Evolutionary conservation across 2,888 invertebrate species (phyloP), one percentile per base, ranked within the genome.

Genomic region (Leptinotarsa haldemani): DNA sequence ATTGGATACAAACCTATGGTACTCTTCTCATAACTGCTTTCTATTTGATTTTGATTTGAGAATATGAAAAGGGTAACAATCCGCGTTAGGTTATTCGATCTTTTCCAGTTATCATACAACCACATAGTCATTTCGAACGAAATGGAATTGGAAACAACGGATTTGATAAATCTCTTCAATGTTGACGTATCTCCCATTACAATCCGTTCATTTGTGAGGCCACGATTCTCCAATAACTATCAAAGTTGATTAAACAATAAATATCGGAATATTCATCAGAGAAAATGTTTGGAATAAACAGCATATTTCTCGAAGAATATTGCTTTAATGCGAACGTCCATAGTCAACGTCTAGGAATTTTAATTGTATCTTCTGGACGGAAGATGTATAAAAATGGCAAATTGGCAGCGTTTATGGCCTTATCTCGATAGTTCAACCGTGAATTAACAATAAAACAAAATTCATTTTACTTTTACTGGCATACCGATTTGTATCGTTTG

Each of bases 311-410:
- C 61, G 71, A 46, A 40, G 64, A 20, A 65, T 74, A 69, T 69
- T 20, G 66, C 71, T 16, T 46, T 65, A 72, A 63, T 63, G 16
- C 48, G 58, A 56, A 73, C 69, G 46, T 69, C 72, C 70, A 74
- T 74, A 76, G 76, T 70, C 76, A 70, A 67, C 69, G 70, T 70
- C 72, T 73, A 72, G 76, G 76, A 76, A 76, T 76, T 73, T 77
- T 77, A 73, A 77, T 75, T 77, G 74, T 75, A 77, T 74, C 77
- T 73, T 70, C 71, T 75, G 75, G 75, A 70, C 68, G 65, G 74
- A 67, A 69, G 75, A 71, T 73, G 74, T 69, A 56, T 69, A 77
- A 77, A 75, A 74, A 77, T 73, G 70, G 73, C 72, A 77, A 74
- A 77, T 74, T 77, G 74, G 77, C 74, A 74, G 70, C 72, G 69